phyloP scores from a whole-genome alignment of 2,888 invertebrate genomes.

The Glyphotaelius pellucidus region DNA sequence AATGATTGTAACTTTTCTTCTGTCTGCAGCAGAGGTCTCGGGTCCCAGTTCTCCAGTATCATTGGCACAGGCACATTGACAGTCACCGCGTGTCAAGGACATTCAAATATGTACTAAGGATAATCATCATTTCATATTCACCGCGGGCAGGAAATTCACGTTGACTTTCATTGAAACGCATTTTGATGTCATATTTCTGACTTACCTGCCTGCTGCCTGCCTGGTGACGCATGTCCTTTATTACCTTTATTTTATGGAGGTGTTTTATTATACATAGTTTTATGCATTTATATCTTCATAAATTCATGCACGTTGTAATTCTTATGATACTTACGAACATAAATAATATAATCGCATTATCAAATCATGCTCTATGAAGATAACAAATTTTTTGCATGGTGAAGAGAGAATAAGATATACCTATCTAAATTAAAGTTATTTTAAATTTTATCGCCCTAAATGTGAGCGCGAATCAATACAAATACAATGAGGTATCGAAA shows the following conservation, averaged over 20 bases:
- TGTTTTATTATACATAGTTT: background rate
- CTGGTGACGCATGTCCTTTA: background rate
- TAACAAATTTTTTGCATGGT: no score
- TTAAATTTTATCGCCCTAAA: background rate
- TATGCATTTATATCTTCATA: background rate
- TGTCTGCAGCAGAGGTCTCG: background rate
- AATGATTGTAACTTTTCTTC: background rate
- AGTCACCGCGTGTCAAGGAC: slow-evolving; percentile 64
- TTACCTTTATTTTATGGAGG: background rate
- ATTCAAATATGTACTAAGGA: slow-evolving; percentile 29
- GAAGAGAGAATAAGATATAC: background rate
- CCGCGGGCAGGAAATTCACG: slow-evolving; percentile 33
- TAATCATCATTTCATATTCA: slow-evolving; percentile 57
- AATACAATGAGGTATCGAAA: no score
- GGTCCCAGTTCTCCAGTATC: background rate
- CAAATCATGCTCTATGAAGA: no score
- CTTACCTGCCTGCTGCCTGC: background rate
- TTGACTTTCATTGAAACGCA: slow-evolving; percentile 47
- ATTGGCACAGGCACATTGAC: slow-evolving; percentile 50
- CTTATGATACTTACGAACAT: background rate
- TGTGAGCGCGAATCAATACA: no score
- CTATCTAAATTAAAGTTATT: background rate
- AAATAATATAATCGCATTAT: background rate
- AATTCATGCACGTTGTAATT: background rate
- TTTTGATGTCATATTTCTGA: slow-evolving; percentile 41